Evolutionary conservation across 1,140 invertebrate genomes (phyloP).

Genomic region (Lordiphosa collinella): DNA sequence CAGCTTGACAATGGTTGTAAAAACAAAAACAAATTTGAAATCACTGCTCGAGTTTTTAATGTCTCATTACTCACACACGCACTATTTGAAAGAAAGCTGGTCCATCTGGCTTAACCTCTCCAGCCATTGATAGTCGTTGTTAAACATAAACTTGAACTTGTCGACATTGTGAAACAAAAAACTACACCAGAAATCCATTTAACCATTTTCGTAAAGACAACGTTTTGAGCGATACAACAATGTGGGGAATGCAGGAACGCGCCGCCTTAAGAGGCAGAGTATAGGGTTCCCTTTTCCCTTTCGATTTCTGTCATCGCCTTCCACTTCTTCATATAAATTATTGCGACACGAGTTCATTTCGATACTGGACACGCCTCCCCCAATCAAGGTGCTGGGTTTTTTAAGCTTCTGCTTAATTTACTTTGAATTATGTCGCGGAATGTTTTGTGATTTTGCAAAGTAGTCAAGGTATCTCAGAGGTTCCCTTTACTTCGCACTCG

Average conservation of each 20-base stretch:
- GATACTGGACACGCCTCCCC: slow-evolving; percentile 26
- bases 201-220: slow-evolving; percentile 11
- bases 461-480: slow-evolving; percentile 35
- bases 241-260: slow-evolving; percentile 2
- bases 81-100: background rate
- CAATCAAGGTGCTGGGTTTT: slow-evolving; percentile 27
- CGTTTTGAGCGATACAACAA: background rate
- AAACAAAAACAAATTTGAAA: slow-evolving; percentile 68
- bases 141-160: slow-evolving; percentile 67
- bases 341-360: slow-evolving; percentile 64
- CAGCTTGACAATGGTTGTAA: slow-evolving; percentile 49
- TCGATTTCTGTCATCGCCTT: slow-evolving; percentile 56
- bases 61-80: slow-evolving; percentile 12
- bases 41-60: background rate
- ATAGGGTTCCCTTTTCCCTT: slow-evolving; percentile 6
- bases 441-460: slow-evolving; percentile 34
- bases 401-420: slow-evolving; percentile 40
- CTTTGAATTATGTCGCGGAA: slow-evolving; percentile 53
- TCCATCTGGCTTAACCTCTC: slow-evolving; percentile 27
- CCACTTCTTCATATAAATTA: slow-evolving; percentile 57
- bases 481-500: background rate
- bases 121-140: slow-evolving; percentile 67
- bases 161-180: slow-evolving; percentile 51
- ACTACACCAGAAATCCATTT: slow-evolving; percentile 72
- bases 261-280: too few relatives aligned